Conservation (phyloP, 30 jellyfish, hydroid and myxozoan genomes). For the Haliclystus octoradiatus region DNA sequence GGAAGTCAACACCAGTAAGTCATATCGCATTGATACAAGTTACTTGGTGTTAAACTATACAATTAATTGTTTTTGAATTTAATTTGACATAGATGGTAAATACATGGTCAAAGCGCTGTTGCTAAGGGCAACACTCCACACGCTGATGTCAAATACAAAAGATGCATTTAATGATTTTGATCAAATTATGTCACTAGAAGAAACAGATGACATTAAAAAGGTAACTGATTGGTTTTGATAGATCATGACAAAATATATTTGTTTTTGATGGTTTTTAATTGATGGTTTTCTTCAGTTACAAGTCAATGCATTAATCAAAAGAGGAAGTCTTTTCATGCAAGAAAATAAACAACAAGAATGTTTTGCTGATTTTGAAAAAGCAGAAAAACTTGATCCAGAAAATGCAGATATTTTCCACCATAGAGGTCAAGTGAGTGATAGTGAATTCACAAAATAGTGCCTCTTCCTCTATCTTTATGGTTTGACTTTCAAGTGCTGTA, state of each 20-base stretch:
- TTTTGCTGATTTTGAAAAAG: conserved; percentile 46
- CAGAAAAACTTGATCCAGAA: conserved; percentile 38
- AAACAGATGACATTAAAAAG: conserved; percentile 36
- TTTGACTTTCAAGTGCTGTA: neutral
- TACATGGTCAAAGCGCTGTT: conserved; percentile 23
- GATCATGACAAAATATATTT: neutral
- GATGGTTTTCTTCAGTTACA: conserved; percentile 19
- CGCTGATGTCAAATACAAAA: conserved; percentile 48
- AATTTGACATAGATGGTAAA: conserved; percentile 29
- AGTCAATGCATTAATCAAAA: conserved; percentile 58
- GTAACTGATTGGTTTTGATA: conserved; percentile 3
- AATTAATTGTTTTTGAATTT: neutral
- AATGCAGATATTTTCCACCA: conserved; percentile 76
- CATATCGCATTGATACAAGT: neutral
- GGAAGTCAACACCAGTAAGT: conserved; percentile 63
- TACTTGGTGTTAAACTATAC: neutral
- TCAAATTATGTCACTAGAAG: conserved; percentile 39
- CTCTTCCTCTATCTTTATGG: neutral
- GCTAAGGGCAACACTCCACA: conserved; percentile 75
- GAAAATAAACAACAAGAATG: conserved; percentile 46
- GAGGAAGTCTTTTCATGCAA: conserved; percentile 67
- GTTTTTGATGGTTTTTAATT: neutral
- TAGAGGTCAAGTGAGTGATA: conserved; percentile 67
- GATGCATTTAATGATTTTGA: conserved; percentile 75
- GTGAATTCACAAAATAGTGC: neutral